Evolutionary conservation across 1,140 invertebrate species (phyloP).

Genomic region (Phortica variegata): DNA sequence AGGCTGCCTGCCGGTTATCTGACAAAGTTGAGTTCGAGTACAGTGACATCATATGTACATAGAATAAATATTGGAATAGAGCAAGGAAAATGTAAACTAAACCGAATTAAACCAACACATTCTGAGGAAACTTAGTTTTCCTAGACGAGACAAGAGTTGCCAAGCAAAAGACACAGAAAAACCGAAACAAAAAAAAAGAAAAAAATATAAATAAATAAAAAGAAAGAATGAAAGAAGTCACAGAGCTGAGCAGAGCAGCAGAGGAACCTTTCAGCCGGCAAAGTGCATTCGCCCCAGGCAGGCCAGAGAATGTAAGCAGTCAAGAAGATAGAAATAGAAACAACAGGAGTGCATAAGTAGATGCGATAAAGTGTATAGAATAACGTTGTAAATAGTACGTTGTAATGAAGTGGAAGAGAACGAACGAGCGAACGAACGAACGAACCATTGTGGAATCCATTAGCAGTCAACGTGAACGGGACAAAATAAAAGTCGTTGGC

Average conservation of each 20-base stretch:
- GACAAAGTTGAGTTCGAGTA: too few species aligned
- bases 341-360: not conserved
- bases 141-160: slow-evolving; percentile 18
- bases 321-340: slow-evolving; percentile 27
- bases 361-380: slow-evolving; percentile 20
- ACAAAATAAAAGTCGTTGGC: slow-evolving; percentile 15
- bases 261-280: slow-evolving; percentile 40
- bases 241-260: slow-evolving; percentile 2
- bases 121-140: slow-evolving; percentile 18
- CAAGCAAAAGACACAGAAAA: slow-evolving; percentile 7
- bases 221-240: too few species aligned
- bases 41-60: too few species aligned
- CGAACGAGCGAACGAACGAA: not conserved
- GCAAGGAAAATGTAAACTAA: too few species aligned
- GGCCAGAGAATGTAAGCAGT: not conserved
- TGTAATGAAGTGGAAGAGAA: not conserved
- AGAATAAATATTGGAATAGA: too few species aligned
- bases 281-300: slow-evolving; percentile 44
- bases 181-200: slow-evolving; percentile 9
- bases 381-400: slow-evolving; percentile 13
- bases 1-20: slow-evolving; percentile 19
- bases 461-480: slow-evolving; percentile 26
- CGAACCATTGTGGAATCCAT: slow-evolving; percentile 26
- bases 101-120: too few species aligned
- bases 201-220: slow-evolving; percentile 31